Conservation (phyloP, 2,888 invertebrate species). For the Eupithecia pulchellata region DNA sequence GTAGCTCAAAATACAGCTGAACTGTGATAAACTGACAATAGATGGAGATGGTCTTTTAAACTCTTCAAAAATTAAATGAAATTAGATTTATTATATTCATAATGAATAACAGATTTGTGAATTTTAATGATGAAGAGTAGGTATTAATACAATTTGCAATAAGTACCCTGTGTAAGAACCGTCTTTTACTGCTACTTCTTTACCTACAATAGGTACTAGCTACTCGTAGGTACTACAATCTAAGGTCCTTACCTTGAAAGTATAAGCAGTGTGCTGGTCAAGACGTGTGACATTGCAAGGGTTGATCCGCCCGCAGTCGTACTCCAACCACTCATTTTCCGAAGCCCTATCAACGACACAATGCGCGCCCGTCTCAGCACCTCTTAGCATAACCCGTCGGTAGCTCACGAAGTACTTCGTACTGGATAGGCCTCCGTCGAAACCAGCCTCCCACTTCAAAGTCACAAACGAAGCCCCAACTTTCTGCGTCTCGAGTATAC, state of each 20-base stretch:
- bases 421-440: conserved; percentile 94
- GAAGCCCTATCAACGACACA: conserved; percentile 68
- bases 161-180: neutral
- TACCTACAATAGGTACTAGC: neutral
- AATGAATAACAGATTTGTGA: no score
- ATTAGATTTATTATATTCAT: no score
- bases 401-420: conserved; percentile 96
- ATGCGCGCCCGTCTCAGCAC: conserved; percentile 73
- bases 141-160: no score
- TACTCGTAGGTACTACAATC: neutral
- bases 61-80: no score
- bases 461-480: conserved; percentile 92
- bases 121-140: no score
- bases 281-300: conserved; percentile 95
- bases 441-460: conserved; percentile 94
- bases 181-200: neutral
- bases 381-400: conserved; percentile 86
- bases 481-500: conserved; percentile 88
- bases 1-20: no score
- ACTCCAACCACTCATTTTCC: conserved; percentile 91
- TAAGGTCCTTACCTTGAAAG: conserved; percentile 89
- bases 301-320: conserved; percentile 93
- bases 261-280: conserved; percentile 94
- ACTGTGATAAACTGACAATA: no score
- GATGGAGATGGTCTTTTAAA: no score